These are phyloP conservation scores for Tupaia chinensis DNA, from an alignment of 2,113 vertebrate species.

Conservation along the genomic window DNA sequence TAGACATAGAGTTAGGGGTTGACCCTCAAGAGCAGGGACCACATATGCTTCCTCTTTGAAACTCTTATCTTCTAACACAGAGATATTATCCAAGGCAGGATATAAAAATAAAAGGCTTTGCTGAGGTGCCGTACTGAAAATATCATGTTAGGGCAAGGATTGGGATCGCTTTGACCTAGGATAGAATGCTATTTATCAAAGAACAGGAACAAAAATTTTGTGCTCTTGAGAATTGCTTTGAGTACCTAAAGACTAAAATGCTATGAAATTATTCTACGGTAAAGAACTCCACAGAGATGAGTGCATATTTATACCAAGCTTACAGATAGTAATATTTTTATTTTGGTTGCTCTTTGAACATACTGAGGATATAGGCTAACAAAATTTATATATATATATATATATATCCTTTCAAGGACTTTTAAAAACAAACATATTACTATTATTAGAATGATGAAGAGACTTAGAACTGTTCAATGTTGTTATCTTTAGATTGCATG, in stretches of 20 bases:
- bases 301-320: constrained; percentile 25
- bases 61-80: constrained; percentile 2
- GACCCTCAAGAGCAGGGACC: background rate
- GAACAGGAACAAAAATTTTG: background rate
- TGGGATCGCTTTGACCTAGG: constrained; percentile 26
- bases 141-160: background rate
- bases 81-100: background rate
- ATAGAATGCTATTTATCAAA: background rate
- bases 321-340: constrained; percentile 42
- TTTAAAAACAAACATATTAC: constrained; percentile 40
- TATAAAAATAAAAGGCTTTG: constrained; percentile 25
- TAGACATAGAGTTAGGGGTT: background rate
- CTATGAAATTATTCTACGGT: background rate
- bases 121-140: constrained; percentile 13
- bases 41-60: constrained; percentile 25
- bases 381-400: constrained; percentile 48
- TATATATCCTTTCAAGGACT: constrained; percentile 56
- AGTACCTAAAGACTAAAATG: background rate
- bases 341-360: constrained; percentile 15
- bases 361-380: constrained; percentile 70
- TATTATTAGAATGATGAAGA: constrained; percentile 49
- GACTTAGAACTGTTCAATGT: background rate
- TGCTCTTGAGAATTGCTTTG: constrained; percentile 44
- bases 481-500: constrained; percentile 42
- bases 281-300: background rate